Evolutionary conservation across 2,888 invertebrate species (phyloP), one percentile per base, ranked within the genome.

Genomic region (Hirtodrosophila alboralis): DNA sequence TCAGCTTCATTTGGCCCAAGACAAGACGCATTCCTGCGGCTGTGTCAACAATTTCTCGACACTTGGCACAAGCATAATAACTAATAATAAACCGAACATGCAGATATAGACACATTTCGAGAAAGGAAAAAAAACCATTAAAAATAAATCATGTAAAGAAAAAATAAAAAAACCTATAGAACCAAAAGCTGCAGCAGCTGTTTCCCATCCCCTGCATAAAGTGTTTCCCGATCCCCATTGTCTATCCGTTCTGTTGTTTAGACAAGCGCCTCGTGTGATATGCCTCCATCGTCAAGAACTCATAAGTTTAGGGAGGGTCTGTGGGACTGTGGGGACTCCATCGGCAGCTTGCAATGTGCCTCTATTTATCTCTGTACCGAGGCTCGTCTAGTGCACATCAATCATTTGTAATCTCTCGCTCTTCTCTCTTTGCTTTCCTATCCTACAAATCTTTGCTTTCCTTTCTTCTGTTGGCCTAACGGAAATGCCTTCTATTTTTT

Each of bases 321-420:
- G 18, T 3, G 18, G 18, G 23, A 18, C 30, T 45, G 30, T 26
- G 41, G 36, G 9, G 37, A 13, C 34, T 58, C 21, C 52, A 26
- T 31, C 43, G 38, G 10, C 44, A 14, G 2, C 30, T 26, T 33
- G 16, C 14, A 23, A 31, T 13, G 13, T 18, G 21, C 26, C 21
- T 9, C 26, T 36, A 45, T 53, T 27, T 4, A 6, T 6, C 23
- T 21, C 18, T 21, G 18, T 21, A n/a, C n/a, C n/a, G 51, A 51
- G 37, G 31, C 53, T 54, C 31, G 47, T 13, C 47, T 38, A 56
- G 72, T 65, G 60, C 27, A 69, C 80, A 79, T 79, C 79, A 79
- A 79, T 79, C 79, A 79, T 77, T 59, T 77, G 74, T 77, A 80
- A 79, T 79, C 84, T 75, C 56, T 65, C 44, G 43, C 70, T 69